phyloP scores from a whole-genome alignment of 2,113 vertebrate genomes.

The Glaucomys volans region DNA sequence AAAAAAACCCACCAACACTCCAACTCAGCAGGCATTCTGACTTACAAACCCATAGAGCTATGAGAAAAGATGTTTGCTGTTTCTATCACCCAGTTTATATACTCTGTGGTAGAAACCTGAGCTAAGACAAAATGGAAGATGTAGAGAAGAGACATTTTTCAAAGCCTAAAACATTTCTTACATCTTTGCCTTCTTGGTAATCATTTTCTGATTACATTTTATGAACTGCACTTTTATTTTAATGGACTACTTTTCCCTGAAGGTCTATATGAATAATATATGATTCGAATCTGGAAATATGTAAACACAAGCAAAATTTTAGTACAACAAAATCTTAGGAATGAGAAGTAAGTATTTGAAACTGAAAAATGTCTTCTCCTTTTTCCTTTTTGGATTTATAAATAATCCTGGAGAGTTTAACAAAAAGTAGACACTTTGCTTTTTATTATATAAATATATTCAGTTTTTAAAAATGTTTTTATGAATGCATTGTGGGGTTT shows the following conservation, averaged over 20 bases:
- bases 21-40: too few species aligned
- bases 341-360: constrained; percentile 5
- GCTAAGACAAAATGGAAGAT: not conserved
- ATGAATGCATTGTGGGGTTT: too few species aligned
- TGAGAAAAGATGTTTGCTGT: not conserved
- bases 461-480: too few species aligned
- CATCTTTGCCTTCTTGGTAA: not conserved
- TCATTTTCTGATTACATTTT: constrained; percentile 64
- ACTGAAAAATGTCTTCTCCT: not conserved
- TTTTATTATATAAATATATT: not conserved
- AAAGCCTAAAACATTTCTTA: not conserved
- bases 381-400: not conserved
- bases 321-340: not conserved
- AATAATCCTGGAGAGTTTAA: not conserved
- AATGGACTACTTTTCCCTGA: constrained; percentile 24
- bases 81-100: not conserved
- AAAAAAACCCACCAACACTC: fast-evolving
- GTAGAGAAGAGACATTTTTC: not conserved
- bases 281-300: not conserved
- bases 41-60: not conserved
- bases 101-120: not conserved
- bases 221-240: not conserved
- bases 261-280: constrained; percentile 49
- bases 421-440: not conserved
- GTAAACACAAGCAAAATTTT: constrained; percentile 16